phyloP scores from a whole-genome alignment of 2,113 vertebrate genomes.

The Malurus cyaneus region DNA sequence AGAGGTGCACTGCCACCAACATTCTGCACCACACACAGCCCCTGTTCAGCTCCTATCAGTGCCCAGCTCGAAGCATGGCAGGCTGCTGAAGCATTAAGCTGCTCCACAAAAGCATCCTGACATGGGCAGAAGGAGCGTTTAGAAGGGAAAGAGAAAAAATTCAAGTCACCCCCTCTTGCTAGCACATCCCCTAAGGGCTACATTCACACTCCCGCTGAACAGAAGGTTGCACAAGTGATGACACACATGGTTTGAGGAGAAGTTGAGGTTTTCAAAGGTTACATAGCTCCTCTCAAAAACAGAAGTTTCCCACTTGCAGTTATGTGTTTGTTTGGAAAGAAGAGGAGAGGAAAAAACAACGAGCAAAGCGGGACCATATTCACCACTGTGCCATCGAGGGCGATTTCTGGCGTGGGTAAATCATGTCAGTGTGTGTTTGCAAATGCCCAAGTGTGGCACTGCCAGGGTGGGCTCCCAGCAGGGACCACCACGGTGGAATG shows the following conservation, averaged over 20 bases:
- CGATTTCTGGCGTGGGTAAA: not conserved
- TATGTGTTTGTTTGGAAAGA: conserved; percentile 8
- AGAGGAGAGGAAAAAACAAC: not conserved
- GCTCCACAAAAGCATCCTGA: not conserved
- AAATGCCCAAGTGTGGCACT: not conserved
- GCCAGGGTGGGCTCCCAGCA: not conserved
- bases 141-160: not conserved
- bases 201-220: conserved; percentile 29
- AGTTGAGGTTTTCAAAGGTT: conserved; percentile 30
- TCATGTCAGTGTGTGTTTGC: fast-evolving
- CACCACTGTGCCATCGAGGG: fast-evolving
- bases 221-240: conserved; percentile 31
- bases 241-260: not conserved
- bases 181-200: conserved; percentile 18
- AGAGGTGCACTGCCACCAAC: fast-evolving
- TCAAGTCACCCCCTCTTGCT: not conserved
- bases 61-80: not conserved
- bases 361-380: not conserved
- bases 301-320: conserved; percentile 4
- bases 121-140: not conserved
- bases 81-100: not conserved
- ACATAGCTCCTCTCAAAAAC: not conserved
- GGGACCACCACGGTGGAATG: fast-evolving
- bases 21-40: fast-evolving
- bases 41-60: not conserved